Conservation (phyloP, 2,888 invertebrate genomes). For the Tortricodes alternella region DNA sequence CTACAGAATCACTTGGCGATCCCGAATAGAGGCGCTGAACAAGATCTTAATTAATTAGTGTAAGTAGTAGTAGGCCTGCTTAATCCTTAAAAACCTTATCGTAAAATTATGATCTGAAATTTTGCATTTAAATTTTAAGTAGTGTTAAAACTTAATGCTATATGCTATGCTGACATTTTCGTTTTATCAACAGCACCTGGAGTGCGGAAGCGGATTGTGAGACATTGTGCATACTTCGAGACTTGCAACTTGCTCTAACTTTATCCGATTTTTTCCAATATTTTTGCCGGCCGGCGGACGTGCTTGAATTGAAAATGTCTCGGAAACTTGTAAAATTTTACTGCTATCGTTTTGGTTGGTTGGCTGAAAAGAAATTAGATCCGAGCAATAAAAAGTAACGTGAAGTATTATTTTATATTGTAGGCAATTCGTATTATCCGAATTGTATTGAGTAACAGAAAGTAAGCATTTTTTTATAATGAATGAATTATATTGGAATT, state of each 20-base stretch:
- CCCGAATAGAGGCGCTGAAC: no score
- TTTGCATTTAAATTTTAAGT: background rate
- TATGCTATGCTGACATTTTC: background rate
- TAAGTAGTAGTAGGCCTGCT: no score
- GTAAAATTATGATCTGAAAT: background rate
- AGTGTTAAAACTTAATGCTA: background rate
- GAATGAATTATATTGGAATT: no score
- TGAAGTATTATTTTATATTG: no score
- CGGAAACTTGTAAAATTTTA: background rate
- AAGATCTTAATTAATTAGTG: no score
- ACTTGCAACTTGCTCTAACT: background rate
- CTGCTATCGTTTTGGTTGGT: background rate
- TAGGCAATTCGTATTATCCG: no score
- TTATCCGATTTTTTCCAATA: background rate
- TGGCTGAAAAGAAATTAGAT: no score
- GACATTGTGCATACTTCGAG: constrained; percentile 17
- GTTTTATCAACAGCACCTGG: constrained; percentile 11
- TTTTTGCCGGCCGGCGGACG: background rate
- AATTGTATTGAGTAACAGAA: no score
- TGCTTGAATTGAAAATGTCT: background rate
- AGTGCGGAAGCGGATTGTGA: constrained; percentile 7
- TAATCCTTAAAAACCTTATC: no score
- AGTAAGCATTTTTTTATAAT: no score
- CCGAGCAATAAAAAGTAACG: no score
- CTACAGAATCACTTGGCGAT: no score